These are phyloP conservation scores for Axea sp. DNA, from an alignment of 2,888 invertebrate genomes.

Conservation along the genomic window DNA sequence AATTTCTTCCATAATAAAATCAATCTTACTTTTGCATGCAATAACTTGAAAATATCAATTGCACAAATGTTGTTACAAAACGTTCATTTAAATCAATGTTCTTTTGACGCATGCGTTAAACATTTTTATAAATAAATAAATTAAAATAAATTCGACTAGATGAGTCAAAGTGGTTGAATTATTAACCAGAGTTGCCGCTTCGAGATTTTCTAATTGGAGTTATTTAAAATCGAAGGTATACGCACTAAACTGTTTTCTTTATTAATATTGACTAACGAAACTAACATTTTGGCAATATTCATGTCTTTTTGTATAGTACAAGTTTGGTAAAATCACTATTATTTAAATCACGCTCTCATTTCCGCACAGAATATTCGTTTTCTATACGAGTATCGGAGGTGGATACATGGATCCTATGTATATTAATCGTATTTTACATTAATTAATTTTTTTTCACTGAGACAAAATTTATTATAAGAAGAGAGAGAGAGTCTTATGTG, in stretches of 20 bases:
- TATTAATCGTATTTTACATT: constrained; percentile 44
- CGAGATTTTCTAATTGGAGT: constrained; percentile 30
- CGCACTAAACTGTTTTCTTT: constrained; percentile 42
- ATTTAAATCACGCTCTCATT: constrained; percentile 24
- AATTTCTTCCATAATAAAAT: too few relatives aligned
- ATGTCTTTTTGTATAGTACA: constrained; percentile 39
- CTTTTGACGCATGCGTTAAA: too few relatives aligned
- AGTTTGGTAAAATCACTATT: constrained; percentile 37
- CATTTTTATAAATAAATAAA: too few relatives aligned
- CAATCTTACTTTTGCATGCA: too few relatives aligned
- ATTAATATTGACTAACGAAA: constrained; percentile 51
- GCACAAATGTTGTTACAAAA: too few relatives aligned
- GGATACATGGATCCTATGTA: constrained; percentile 40
- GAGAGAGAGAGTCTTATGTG: constrained; percentile 29
- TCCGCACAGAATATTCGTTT: constrained; percentile 18
- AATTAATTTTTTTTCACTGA: constrained; percentile 20
- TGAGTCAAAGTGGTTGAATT: constrained; percentile 17
- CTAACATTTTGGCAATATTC: constrained; percentile 49
- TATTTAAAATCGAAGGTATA: constrained; percentile 40
- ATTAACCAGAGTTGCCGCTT: constrained; percentile 19
- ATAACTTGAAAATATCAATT: too few relatives aligned
- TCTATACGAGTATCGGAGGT: constrained; percentile 13
- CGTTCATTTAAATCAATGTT: too few relatives aligned
- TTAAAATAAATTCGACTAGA: constrained; percentile 25
- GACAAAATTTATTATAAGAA: constrained; percentile 41